Evolutionary conservation across 2,888 invertebrate genomes (phyloP).

Genomic region (Erpobdella octoculata): DNA sequence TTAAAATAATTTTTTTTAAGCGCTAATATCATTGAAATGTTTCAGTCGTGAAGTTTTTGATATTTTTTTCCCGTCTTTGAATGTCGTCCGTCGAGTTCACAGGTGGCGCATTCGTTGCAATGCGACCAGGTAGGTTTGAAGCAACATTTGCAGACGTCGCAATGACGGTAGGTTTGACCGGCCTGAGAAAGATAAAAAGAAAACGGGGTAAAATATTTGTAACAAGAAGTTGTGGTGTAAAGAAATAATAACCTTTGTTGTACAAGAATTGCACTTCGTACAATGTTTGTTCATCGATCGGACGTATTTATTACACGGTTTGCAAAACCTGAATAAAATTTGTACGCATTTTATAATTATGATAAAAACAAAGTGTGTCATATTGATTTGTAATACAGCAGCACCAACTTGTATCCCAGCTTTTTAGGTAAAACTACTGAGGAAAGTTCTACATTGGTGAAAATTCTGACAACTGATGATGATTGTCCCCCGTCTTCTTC

Average conservation of each 20-base stretch:
- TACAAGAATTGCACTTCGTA: conserved; percentile 63
- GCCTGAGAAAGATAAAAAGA: conserved; percentile 55
- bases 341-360: background rate
- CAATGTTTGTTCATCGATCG: conserved; percentile 68
- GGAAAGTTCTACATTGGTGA: conserved; percentile 66
- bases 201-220: no score
- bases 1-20: no score
- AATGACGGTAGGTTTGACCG: conserved; percentile 65
- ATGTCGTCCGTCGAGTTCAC: conserved; percentile 52
- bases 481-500: conserved; percentile 51
- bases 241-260: conserved; percentile 58
- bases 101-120: conserved; percentile 66
- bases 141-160: conserved; percentile 63
- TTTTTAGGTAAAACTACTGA: conserved; percentile 56
- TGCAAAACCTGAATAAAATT: conserved; percentile 55
- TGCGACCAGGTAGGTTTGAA: conserved; percentile 78
- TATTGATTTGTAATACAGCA: background rate
- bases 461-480: conserved; percentile 70
- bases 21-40: no score
- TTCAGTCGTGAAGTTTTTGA: no score
- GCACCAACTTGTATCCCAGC: conserved; percentile 62
- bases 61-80: background rate
- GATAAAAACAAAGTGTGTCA: background rate
- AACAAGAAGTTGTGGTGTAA: background rate
- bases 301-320: conserved; percentile 66